Conservation (phyloP, 2,113 vertebrate species). For the Formicarius rufipectus region DNA sequence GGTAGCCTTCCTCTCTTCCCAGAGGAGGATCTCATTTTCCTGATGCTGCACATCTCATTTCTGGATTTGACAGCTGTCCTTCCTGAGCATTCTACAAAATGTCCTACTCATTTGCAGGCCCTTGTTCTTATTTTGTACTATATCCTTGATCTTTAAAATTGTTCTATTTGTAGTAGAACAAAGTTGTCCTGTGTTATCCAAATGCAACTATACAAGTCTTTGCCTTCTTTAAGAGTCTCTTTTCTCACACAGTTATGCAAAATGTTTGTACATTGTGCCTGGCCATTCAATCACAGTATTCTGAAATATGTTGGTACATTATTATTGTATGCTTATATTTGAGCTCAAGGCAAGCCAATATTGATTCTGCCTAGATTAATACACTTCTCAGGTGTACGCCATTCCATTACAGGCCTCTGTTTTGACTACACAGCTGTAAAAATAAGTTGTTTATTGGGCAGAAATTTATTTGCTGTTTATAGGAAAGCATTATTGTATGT, state of each 20-base stretch:
- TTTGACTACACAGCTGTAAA: background rate
- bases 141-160: background rate
- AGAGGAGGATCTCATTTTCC: background rate
- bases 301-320: background rate
- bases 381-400: background rate
- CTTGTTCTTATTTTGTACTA: background rate
- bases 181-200: background rate
- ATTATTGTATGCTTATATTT: background rate
- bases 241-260: background rate
- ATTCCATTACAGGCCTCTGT: background rate
- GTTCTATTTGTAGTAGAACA: background rate
- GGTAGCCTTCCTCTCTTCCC: background rate
- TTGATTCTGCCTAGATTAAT: background rate
- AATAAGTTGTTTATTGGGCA: background rate
- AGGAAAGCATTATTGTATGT: background rate
- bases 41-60: background rate
- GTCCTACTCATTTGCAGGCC: background rate
- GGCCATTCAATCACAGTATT: background rate
- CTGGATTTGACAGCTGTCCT: background rate
- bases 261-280: background rate
- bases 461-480: background rate
- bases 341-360: background rate
- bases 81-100: background rate
- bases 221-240: background rate
- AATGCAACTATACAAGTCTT: background rate